Conservation (phyloP, 1,140 invertebrate genomes). For the Wiebesia pumilae region DNA sequence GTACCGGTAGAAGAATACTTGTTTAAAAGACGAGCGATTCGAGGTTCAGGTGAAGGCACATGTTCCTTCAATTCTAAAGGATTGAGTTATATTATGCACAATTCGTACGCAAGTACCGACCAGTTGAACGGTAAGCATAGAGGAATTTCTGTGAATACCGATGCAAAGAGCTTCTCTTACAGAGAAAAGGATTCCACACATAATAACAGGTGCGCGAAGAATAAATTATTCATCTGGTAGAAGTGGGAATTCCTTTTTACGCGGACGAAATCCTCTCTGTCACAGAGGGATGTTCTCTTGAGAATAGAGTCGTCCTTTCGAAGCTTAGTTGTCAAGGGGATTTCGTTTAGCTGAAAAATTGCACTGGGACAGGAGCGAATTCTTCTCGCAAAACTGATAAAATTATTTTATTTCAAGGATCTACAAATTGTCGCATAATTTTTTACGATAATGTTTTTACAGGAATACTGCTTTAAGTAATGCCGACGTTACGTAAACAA, state of each 20-base stretch:
- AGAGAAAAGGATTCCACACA: slow-evolving; percentile 4
- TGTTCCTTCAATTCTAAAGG: background rate
- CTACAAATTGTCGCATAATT: background rate
- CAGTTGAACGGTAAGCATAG: background rate
- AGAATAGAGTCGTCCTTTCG: background rate
- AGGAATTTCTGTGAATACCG: background rate
- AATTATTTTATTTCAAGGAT: background rate
- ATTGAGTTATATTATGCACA: background rate
- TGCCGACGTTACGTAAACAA: background rate
- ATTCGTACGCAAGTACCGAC: background rate
- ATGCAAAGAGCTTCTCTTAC: background rate
- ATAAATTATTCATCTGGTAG: slow-evolving; percentile 7
- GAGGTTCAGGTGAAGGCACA: background rate
- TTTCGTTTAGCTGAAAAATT: slow-evolving; percentile 12
- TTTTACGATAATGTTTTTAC: background rate
- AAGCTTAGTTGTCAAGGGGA: background rate
- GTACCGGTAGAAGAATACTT: background rate
- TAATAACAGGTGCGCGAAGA: background rate
- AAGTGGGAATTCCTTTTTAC: background rate
- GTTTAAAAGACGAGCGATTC: slow-evolving; percentile 17
- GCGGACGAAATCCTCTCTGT: background rate
- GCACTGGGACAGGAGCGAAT: background rate
- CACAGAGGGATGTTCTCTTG: background rate
- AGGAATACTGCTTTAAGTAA: background rate
- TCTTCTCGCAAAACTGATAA: background rate